Conservation (phyloP, 2,113 vertebrate species). For the Petaurus breviceps region DNA sequence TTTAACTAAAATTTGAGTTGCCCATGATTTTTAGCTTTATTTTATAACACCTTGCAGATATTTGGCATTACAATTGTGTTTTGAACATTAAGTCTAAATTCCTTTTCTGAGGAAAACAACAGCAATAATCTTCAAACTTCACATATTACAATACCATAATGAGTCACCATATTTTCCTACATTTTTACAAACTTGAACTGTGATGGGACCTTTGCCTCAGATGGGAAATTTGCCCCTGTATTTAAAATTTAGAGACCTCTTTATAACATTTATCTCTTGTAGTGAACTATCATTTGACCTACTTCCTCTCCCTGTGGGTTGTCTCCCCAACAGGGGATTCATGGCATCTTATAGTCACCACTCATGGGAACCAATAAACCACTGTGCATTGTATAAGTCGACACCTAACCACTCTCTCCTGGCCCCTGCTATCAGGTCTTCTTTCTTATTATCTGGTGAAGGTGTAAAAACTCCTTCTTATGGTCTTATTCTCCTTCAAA, state of each 20-base stretch:
- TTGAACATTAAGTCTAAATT: background rate
- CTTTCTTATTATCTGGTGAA: too few species aligned
- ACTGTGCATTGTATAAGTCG: background rate
- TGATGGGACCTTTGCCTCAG: too few species aligned
- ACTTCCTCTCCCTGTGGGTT: background rate
- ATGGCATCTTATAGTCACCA: background rate
- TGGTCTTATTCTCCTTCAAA: too few species aligned
- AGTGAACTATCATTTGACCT: background rate
- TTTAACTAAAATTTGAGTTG: background rate
- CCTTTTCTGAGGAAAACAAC: too few species aligned
- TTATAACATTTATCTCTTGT: background rate
- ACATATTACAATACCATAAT: background rate
- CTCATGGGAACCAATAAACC: background rate
- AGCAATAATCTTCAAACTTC: background rate
- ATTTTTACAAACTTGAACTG: too few species aligned
- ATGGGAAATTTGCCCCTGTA: background rate
- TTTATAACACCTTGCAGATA: background rate
- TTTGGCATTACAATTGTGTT: background rate
- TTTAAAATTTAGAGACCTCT: background rate
- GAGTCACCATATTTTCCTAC: too few species aligned
- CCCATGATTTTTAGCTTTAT: background rate
- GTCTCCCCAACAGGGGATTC: background rate
- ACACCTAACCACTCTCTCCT: too few species aligned
- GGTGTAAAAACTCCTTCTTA: too few species aligned
- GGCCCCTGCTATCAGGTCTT: too few species aligned